Percentiles rank a stretch among this genome's conserved stretches.
Conservation (phyloP, 2,113 vertebrate genomes). For the Crypturellus undulatus region DNA sequence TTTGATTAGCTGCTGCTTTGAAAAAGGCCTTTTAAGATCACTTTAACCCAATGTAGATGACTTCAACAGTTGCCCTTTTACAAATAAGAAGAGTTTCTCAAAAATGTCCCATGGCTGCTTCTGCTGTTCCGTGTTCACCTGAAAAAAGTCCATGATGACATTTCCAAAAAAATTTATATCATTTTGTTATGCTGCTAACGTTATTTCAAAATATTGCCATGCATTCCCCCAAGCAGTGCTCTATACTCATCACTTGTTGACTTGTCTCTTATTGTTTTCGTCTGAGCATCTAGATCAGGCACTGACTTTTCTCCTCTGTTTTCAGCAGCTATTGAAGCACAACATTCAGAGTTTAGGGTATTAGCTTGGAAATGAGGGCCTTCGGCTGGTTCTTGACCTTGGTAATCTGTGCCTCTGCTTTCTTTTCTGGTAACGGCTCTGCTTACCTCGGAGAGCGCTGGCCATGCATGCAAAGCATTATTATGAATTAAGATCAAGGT, state of each 20-base stretch:
- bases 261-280: not conserved
- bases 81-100: not conserved
- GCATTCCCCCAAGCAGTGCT: not conserved
- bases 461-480: not conserved
- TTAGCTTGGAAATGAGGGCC: not conserved
- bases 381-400: not conserved
- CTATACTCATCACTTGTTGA: not conserved
- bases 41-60: not conserved
- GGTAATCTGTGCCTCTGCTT: not conserved
- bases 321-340: slow-evolving; percentile 30
- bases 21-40: not conserved
- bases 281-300: not conserved
- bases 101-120: not conserved
- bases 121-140: not conserved
- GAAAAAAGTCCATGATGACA: not conserved
- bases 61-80: not conserved
- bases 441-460: not conserved
- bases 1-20: not conserved
- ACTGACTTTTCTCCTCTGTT: not conserved
- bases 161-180: not conserved
- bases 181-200: not conserved
- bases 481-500: not conserved
- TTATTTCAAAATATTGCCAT: not conserved
- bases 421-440: not conserved
- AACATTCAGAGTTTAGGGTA: not conserved